These are phyloP conservation scores for Reticulitermes speratus DNA, from an alignment of 1,140 invertebrate genomes.

Conservation along the genomic window DNA sequence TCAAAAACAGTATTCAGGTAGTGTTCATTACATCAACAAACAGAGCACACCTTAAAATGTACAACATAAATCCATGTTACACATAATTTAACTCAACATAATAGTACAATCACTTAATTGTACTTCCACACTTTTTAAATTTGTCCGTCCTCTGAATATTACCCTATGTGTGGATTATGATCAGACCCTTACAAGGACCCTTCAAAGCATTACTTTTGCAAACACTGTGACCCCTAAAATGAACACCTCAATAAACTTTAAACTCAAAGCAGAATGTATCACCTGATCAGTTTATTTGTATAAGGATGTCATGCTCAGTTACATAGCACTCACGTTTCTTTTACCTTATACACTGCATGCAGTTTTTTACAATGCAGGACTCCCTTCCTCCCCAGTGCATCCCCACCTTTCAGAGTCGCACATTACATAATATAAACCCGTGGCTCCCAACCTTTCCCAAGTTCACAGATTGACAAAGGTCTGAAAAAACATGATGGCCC, in stretches of 20 bases:
- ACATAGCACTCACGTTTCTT: no score
- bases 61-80: not conserved
- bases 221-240: not conserved
- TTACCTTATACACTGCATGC: no score
- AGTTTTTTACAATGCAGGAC: no score
- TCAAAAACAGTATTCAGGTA: not conserved
- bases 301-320: no score
- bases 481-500: no score
- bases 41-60: not conserved
- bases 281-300: not conserved
- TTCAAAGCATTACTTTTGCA: not conserved
- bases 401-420: no score
- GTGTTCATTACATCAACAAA: not conserved
- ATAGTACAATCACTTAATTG: not conserved
- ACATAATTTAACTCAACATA: not conserved
- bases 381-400: no score
- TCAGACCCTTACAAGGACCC: not conserved
- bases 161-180: not conserved
- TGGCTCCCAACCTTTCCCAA: no score
- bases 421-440: no score
- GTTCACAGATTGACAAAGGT: no score
- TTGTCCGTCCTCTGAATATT: not conserved
- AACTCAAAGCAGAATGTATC: not conserved
- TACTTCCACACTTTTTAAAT: not conserved
- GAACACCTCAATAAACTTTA: not conserved